phyloP scores from a whole-genome alignment of 2,888 invertebrate species.

The Nomada lathburiana region DNA sequence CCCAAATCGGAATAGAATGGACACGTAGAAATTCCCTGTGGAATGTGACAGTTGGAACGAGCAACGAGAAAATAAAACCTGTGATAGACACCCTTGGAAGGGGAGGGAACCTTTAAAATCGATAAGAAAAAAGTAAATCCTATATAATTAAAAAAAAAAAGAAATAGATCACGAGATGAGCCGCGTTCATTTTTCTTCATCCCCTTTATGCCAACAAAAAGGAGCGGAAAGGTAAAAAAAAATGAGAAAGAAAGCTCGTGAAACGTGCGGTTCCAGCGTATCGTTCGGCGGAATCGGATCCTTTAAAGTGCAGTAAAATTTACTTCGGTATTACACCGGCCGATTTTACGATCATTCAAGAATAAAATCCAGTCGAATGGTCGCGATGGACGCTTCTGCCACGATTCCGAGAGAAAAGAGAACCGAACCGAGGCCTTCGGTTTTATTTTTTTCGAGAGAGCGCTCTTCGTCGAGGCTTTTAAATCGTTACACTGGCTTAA shows the following conservation, averaged over 20 bases:
- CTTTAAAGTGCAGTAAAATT: conserved; percentile 68
- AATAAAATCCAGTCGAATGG: conserved; percentile 57
- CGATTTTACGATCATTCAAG: conserved; percentile 68
- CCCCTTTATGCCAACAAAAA: not conserved
- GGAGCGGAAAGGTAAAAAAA: not conserved
- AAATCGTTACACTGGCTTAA: conserved; percentile 59
- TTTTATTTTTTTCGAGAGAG: conserved; percentile 60
- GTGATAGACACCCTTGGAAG: too few species aligned
- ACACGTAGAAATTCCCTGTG: too few species aligned
- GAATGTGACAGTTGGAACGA: too few species aligned
- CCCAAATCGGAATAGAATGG: too few species aligned
- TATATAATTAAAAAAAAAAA: not conserved
- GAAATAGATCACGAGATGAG: not conserved
- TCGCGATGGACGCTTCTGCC: conserved; percentile 26
- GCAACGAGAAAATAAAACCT: too few species aligned
- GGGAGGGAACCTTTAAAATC: too few species aligned
- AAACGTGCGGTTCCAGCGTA: conserved; percentile 20
- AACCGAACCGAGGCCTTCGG: conserved; percentile 26
- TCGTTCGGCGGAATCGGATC: conserved; percentile 53
- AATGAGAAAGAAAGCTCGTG: not conserved
- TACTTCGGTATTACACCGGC: conserved; percentile 57
- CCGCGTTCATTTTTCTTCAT: not conserved
- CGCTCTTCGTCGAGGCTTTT: conserved; percentile 52
- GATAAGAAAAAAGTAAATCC: too few species aligned
- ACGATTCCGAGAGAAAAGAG: conserved; percentile 20